These are phyloP conservation scores for Crax fasciolata DNA, from an alignment of 2,797 vertebrate genomes.

Conservation along the genomic window DNA sequence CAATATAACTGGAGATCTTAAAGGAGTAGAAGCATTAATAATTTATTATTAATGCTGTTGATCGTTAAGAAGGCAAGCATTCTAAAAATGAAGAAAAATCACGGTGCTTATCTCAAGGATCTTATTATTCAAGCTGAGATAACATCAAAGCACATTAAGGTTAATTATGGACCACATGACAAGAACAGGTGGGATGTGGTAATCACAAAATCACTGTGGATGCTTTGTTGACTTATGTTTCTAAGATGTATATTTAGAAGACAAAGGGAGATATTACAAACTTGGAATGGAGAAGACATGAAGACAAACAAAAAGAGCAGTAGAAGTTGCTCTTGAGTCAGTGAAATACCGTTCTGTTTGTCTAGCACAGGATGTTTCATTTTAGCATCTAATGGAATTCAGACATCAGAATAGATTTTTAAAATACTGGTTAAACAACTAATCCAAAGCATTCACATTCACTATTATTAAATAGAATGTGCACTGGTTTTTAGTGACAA, in stretches of 20 bases:
- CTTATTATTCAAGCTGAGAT: not conserved
- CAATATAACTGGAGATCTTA: not conserved
- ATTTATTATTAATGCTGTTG: not conserved
- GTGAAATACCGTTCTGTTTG: not conserved
- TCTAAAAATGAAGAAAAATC: not conserved
- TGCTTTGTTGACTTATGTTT: not conserved
- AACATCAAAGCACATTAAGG: not conserved
- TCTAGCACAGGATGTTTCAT: not conserved
- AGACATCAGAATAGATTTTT: not conserved
- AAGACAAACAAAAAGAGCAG: not conserved
- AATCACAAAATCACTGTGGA: not conserved
- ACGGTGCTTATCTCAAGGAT: not conserved
- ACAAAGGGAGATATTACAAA: not conserved
- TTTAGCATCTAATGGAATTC: not conserved
- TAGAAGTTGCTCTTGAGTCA: not conserved
- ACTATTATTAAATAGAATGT: not conserved
- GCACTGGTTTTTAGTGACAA: not conserved
- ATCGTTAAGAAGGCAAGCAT: not conserved
- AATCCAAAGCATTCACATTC: not conserved
- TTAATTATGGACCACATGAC: not conserved
- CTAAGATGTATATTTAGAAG: constrained; percentile 19
- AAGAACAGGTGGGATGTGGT: not conserved
- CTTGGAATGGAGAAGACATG: not conserved
- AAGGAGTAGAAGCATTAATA: not conserved
- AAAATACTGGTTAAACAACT: not conserved